phyloP scores from a whole-genome alignment of 2,888 invertebrate genomes.

The Poecilobothrus nobilitatus region DNA sequence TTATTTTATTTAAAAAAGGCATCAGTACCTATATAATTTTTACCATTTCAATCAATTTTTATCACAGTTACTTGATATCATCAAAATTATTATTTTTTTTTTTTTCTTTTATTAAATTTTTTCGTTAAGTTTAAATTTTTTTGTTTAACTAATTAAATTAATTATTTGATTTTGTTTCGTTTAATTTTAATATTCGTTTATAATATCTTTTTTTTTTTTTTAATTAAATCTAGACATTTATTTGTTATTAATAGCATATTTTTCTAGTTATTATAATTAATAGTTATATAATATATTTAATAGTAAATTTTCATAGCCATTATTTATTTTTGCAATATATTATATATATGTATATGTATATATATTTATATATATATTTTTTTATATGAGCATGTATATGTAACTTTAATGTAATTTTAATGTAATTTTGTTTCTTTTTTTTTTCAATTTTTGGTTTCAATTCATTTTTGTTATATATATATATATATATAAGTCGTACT shows the following conservation, averaged over 20 bases:
- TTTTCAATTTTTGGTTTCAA: too few relatives aligned
- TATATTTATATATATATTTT: neutral
- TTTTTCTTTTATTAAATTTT: neutral
- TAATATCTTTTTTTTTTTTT: neutral
- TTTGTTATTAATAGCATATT: neutral
- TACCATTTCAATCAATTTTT: slow-evolving; percentile 1
- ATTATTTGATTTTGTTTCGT: neutral
- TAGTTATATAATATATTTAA: neutral
- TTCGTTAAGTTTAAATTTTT: neutral
- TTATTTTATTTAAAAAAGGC: neutral
- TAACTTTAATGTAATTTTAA: too few relatives aligned
- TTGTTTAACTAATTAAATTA: neutral
- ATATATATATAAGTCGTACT: too few relatives aligned
- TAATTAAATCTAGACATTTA: neutral
- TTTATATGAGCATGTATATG: neutral
- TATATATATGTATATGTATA: neutral
- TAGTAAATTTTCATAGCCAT: slow-evolving; percentile 2
- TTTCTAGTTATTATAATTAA: neutral
- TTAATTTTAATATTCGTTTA: neutral
- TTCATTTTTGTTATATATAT: too few relatives aligned
- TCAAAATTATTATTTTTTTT: neutral
- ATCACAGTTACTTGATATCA: slow-evolving; percentile 3
- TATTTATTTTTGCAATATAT: neutral
- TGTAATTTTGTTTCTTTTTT: too few relatives aligned
- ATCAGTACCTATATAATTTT: neutral